Base-by-base conservation (phyloP, 2,888 invertebrate species). In the Cryptops parisi region DNA sequence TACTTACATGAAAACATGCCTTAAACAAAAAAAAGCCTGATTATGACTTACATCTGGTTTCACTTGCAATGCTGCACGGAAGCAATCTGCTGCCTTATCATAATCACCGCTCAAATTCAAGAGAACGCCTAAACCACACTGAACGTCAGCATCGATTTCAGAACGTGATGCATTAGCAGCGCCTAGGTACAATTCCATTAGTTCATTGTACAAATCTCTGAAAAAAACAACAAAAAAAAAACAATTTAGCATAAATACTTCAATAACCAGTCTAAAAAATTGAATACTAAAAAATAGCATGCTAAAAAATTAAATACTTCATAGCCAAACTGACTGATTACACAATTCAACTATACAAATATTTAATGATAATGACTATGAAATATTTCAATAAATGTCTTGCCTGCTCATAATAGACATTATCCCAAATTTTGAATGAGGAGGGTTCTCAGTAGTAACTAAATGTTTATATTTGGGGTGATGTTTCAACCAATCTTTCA, bases 1-100 rank as follows among this genome's bases (percentile, higher is more conserved):
- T n/a, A n/a, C n/a, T n/a, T n/a, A n/a, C n/a, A n/a, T n/a, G n/a
- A n/a, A n/a, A n/a, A n/a, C n/a, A n/a, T n/a, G n/a, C n/a, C n/a
- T n/a, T n/a, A n/a, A n/a, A n/a, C n/a, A n/a, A n/a, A n/a, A n/a
- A n/a, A n/a, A n/a, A n/a, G n/a, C n/a, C n/a, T n/a, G n/a, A 33
- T 41, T 45, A 21, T 22, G 45, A 33, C 70, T 71, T 70, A 82
- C 82, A 62, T 81, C 72, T n/a, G 80, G 82, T 63, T 79, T 77
- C 15, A 84, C 82, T 70, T 84, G 82, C 15, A 98, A 71, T 0
- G 96, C 96, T 40, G 91, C 78, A 63, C 80, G 79, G 67, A 97
- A 94, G 69, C 96, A 98, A 71, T 98, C 97, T 1, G 86, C 86
- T 15, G 98, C 98, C 72, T 94, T 91, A 61, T 90, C 85, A 70